Base-by-base conservation (phyloP, 2,797 vertebrate species). In the Harpagifer antarcticus region DNA sequence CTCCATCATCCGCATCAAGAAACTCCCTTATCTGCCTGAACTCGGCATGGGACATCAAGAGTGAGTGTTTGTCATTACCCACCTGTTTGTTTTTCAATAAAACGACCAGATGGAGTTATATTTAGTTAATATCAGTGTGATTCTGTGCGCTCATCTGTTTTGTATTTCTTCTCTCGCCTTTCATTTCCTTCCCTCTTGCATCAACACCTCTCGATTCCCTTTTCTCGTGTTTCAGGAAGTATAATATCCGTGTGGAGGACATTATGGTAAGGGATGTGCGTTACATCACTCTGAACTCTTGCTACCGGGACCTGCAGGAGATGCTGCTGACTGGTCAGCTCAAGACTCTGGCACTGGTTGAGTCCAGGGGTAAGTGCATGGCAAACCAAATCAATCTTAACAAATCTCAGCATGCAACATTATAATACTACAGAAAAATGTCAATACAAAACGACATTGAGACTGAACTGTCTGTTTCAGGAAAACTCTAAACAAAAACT, bases 1-100 rank as follows among this genome's bases (percentile, higher is more conserved):
- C 95, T 99, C 98, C 92, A 99, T 99, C 94, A 99, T 99, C 89
- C 96, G 97, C 74, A 99, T 99, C 92, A 99, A 99, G 95, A 99
- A 99, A 80, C 95, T 99, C 79, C 98, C 98, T 0, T 99, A 99
- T 75, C 95, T 99, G 65, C 98, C 98, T 0, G 98, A 99, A 80
- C 94, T 99, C 80, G 98, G 97, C 89, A 99, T 98, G 98, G 98
- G 97, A 6, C 97, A 98, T 86, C 96, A 97, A 0, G 98, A 99
- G 98, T 99, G 93, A 94, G 97, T 90, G 58, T 59, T 31, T 60
- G 67, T 0, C 14, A 50, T 9, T 2, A 23, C 10, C 33, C n/a
- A 20, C 40, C 33, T 61, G 44, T n/a, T 49, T 49, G 7, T 54
- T 56, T 9, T 48, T 54, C 6, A 16, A 16, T 52, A 0, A 27